These are phyloP conservation scores for Neelides folsomi DNA, from an alignment of 2,888 invertebrate species.

Conservation along the genomic window DNA sequence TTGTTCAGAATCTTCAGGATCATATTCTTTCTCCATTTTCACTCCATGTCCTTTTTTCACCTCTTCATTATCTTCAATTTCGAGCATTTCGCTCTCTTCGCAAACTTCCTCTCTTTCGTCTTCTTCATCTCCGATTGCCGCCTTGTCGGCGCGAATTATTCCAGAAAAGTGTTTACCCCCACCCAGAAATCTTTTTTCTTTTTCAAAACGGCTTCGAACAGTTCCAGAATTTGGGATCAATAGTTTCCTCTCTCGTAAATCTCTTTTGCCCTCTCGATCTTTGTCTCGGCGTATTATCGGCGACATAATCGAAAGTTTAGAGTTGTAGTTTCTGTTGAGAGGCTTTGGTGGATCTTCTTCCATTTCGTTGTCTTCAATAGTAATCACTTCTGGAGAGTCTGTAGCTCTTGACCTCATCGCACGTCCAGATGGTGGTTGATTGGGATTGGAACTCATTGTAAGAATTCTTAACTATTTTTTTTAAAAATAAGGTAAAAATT, in stretches of 20 bases:
- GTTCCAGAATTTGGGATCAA: not conserved
- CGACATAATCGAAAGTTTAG: conserved; percentile 29
- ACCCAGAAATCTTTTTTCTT: not conserved
- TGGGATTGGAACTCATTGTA: not conserved
- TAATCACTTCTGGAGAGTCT: conserved; percentile 7
- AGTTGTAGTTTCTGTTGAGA: conserved; percentile 2
- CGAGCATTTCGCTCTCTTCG: conserved; percentile 5
- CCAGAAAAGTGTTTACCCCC: not conserved
- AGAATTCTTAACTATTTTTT: no score
- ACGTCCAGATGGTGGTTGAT: conserved; percentile 1
- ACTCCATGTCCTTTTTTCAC: conserved; percentile 14
- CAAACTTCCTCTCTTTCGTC: conserved; percentile 9
- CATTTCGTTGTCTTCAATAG: conserved; percentile 5
- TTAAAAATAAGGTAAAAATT: no score
- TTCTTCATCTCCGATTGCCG: conserved; percentile 13
- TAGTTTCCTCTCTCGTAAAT: not conserved
- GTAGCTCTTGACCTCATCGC: conserved; percentile 1
- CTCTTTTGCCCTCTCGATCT: not conserved
- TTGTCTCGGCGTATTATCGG: conserved; percentile 16
- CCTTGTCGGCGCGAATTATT: not conserved
- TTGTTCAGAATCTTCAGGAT: conserved; percentile 42
- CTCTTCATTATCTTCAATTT: conserved; percentile 25
- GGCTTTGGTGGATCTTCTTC: not conserved
- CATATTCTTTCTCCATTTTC: conserved; percentile 36
- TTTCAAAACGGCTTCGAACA: not conserved